Percentiles rank a stretch among this genome's conserved stretches.
These are phyloP conservation scores for Synergus umbraculus DNA, from an alignment of 2,888 invertebrate genomes.

Conservation along the genomic window DNA sequence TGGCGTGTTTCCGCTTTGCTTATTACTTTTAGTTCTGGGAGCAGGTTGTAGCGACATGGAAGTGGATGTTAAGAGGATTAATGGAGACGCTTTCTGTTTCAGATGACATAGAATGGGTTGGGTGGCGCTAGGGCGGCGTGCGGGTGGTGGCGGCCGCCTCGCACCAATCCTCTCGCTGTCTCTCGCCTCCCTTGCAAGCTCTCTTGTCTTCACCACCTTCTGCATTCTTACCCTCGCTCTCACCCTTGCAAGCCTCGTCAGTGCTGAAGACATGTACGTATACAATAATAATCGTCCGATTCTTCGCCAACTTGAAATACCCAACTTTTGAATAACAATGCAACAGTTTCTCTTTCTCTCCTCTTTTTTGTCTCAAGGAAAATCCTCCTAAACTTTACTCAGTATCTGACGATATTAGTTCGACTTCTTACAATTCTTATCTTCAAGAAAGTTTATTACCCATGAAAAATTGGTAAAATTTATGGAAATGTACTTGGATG, in stretches of 20 bases:
- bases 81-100: slow-evolving; percentile 77
- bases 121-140: slow-evolving; percentile 88
- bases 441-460: no score
- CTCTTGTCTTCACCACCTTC: slow-evolving; percentile 72
- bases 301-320: neutral
- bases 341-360: neutral
- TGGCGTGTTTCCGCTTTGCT: slow-evolving; percentile 14
- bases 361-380: neutral
- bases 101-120: slow-evolving; percentile 96
- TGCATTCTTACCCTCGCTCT: slow-evolving; percentile 74
- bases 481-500: neutral
- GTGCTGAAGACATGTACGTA: slow-evolving; percentile 76
- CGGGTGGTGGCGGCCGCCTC: slow-evolving; percentile 76
- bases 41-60: slow-evolving; percentile 29
- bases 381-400: no score
- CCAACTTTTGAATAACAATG: neutral
- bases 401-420: neutral
- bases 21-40: slow-evolving; percentile 24
- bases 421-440: neutral
- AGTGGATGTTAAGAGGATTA: slow-evolving; percentile 28
- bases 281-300: slow-evolving; percentile 44
- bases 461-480: neutral
- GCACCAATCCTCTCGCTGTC: slow-evolving; percentile 76
- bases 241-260: slow-evolving; percentile 73
- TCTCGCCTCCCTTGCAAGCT: slow-evolving; percentile 75